These are phyloP conservation scores for Orientallactaga sibirica DNA, from an alignment of 2,797 vertebrate genomes.

Conservation along the genomic window DNA sequence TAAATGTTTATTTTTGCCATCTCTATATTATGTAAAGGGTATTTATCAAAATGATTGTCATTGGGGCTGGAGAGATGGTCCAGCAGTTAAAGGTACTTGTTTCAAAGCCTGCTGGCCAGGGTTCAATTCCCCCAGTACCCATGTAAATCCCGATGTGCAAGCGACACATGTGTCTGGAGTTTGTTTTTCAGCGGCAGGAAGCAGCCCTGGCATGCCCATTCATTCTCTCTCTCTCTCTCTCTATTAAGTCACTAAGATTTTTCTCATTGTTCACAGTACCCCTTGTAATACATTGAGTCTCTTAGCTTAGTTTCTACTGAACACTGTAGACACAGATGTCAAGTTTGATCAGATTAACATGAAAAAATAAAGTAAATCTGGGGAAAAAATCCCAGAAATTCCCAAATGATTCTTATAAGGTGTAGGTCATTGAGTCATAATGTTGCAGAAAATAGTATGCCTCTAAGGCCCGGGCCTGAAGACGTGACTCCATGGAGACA, in stretches of 20 bases:
- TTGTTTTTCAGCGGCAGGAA: too few species aligned
- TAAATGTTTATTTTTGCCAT: too few species aligned
- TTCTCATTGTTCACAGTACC: neutral
- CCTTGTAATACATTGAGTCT: neutral
- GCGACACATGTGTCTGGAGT: too few species aligned
- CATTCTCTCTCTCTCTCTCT: neutral
- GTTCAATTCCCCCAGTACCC: too few species aligned
- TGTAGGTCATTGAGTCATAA: neutral
- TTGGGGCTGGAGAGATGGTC: too few species aligned
- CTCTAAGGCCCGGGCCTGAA: neutral
- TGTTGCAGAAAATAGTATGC: neutral
- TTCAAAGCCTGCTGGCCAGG: too few species aligned
- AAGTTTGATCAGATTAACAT: slow-evolving; percentile 29
- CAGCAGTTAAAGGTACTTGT: too few species aligned
- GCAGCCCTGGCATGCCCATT: too few species aligned
- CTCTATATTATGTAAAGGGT: too few species aligned
- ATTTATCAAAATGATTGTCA: too few species aligned
- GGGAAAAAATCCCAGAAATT: neutral
- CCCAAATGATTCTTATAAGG: neutral
- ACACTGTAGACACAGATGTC: neutral
- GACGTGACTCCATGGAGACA: accelerated
- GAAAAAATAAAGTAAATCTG: neutral
- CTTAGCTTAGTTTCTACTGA: slow-evolving; percentile 31
- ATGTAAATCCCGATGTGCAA: too few species aligned
- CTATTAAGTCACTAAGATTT: neutral